A percentile compares a stretch with the other conserved stretches of the same genome.
Evolutionary conservation across 1,140 invertebrate species (phyloP).

Genomic region (Drosophila mayri): DNA sequence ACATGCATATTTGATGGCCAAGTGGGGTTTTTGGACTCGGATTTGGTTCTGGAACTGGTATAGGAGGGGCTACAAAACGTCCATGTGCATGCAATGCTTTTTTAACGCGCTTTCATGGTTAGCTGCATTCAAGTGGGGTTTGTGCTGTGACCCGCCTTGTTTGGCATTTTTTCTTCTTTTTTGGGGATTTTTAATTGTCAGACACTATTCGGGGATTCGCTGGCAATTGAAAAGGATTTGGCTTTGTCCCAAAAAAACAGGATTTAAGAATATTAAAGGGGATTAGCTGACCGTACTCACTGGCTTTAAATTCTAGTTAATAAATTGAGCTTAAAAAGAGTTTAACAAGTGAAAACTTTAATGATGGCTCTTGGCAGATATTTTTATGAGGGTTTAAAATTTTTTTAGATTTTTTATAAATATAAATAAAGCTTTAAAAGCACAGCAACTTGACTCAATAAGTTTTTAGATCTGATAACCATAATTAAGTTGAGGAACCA

Average conservation of each 20-base stretch:
- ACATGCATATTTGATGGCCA: slow-evolving; percentile 55
- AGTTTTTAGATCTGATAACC: too few species aligned
- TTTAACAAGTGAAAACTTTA: not conserved
- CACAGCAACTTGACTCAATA: not conserved
- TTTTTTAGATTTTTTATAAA: not conserved
- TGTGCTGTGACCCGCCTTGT: not conserved
- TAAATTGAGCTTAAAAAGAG: not conserved
- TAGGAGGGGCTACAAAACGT: slow-evolving; percentile 17
- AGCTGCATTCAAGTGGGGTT: slow-evolving; percentile 61
- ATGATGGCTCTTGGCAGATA: not conserved
- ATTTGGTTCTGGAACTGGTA: not conserved
- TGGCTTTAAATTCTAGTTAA: slow-evolving; percentile 4
- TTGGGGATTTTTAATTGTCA: slow-evolving; percentile 66
- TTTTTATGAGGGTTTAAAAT: not conserved
- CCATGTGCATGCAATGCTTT: slow-evolving; percentile 60
- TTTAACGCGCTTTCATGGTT: slow-evolving; percentile 70
- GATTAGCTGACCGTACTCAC: slow-evolving; percentile 18
- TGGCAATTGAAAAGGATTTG: slow-evolving; percentile 67
- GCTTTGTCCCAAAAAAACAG: slow-evolving; percentile 26
- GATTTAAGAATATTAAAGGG: slow-evolving; percentile 43
- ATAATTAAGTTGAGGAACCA: too few species aligned
- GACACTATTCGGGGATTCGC: slow-evolving; percentile 21
- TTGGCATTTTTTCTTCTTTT: slow-evolving; percentile 11
- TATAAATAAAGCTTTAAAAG: not conserved
- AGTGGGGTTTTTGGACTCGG: slow-evolving; percentile 6